Evolutionary conservation across 1,140 invertebrate species (phyloP).

Genomic region (Pachypsylla venusta): DNA sequence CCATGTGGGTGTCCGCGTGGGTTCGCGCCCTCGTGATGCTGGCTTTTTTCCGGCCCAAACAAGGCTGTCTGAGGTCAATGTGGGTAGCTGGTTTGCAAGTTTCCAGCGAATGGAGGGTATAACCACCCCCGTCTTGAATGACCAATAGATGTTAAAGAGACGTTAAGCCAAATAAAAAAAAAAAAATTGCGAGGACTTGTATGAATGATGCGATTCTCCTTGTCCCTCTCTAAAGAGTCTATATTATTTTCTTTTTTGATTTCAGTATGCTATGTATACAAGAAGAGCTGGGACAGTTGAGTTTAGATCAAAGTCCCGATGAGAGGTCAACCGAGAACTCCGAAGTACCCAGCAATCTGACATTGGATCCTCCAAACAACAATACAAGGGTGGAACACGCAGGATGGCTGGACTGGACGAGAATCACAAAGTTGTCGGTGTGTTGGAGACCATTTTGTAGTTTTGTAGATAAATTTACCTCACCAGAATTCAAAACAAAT

Average conservation of each 20-base stretch:
- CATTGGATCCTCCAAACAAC: neutral
- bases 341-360: neutral
- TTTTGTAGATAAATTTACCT: neutral
- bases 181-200: too few relatives aligned
- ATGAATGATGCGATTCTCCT: too few relatives aligned
- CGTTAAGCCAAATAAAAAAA: too few relatives aligned
- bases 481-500: constrained; percentile 6
- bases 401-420: constrained; percentile 2
- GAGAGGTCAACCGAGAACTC: neutral
- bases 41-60: too few relatives aligned
- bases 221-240: neutral
- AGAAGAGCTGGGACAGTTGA: constrained; percentile 43
- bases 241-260: constrained; percentile 22
- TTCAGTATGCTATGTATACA: constrained; percentile 49
- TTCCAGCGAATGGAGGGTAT: too few relatives aligned
- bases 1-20: too few relatives aligned
- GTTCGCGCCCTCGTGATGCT: too few relatives aligned
- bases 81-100: too few relatives aligned
- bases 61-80: too few relatives aligned
- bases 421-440: neutral
- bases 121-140: too few relatives aligned
- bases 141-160: too few relatives aligned
- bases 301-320: constrained; percentile 24
- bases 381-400: neutral
- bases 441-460: constrained; percentile 1